Percentiles rank a stretch among this genome's conserved stretches.
phyloP scores from a whole-genome alignment of 2,113 vertebrate species.

The Esox niger region DNA sequence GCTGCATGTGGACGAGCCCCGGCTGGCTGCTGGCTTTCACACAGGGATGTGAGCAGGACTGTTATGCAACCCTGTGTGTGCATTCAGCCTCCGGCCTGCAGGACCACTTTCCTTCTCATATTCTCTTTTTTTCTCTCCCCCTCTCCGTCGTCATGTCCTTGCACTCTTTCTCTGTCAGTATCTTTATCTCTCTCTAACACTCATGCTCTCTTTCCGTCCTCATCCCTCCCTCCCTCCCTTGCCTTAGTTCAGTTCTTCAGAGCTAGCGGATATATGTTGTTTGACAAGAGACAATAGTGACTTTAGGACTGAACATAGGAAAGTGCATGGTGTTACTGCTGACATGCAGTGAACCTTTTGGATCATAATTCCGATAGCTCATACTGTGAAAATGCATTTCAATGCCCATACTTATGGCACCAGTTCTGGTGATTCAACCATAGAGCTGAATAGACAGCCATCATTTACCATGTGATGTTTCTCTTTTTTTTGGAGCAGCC shows the following conservation, averaged over 20 bases:
- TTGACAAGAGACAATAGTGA: conserved; percentile 20
- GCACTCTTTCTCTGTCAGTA: conserved; percentile 7
- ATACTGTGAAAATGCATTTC: not conserved
- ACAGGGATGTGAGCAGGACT: conserved; percentile 49
- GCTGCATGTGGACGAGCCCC: conserved; percentile 49
- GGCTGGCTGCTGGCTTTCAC: conserved; percentile 49
- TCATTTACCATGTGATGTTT: too few species aligned
- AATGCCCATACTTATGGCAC: too few species aligned
- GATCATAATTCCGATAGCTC: not conserved
- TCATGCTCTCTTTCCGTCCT: not conserved
- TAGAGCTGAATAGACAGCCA: too few species aligned
- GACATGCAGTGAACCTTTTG: conserved; percentile 5
- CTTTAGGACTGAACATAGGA: conserved; percentile 25
- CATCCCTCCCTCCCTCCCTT: conserved; percentile 10
- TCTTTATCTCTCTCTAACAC: not conserved
- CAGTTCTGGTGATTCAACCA: too few species aligned
- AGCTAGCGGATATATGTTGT: conserved; percentile 22
- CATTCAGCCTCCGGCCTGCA: conserved; percentile 51
- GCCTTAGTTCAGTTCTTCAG: conserved; percentile 11
- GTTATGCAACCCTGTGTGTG: conserved; percentile 56
- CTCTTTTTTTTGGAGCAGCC: too few species aligned
- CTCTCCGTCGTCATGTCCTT: not conserved
- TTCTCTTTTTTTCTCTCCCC: not conserved
- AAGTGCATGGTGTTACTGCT: conserved; percentile 3
- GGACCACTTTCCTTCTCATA: conserved; percentile 11